Conservation (phyloP, 2,888 invertebrate genomes). For the Helicoverpa assulta region DNA sequence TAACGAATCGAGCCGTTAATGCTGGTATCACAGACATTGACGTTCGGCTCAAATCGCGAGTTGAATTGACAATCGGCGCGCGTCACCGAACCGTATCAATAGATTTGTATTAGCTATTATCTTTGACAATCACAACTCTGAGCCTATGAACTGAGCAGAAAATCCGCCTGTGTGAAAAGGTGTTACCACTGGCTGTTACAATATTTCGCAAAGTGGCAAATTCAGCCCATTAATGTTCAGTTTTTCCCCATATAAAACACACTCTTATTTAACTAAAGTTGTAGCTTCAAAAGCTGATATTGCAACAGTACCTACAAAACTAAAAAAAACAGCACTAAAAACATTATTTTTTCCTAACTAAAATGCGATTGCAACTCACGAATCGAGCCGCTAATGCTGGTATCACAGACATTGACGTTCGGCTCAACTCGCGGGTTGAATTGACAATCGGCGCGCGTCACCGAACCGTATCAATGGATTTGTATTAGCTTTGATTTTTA, state of each 20-base stretch:
- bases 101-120: constrained; percentile 1
- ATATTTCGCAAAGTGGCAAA: no score
- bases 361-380: constrained; percentile 1
- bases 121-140: background rate
- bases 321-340: no score
- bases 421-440: background rate
- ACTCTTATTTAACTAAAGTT: no score
- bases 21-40: constrained; percentile 5
- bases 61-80: constrained; percentile 6
- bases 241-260: no score
- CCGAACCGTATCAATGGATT: background rate
- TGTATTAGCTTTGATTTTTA: constrained; percentile 2
- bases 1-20: background rate
- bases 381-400: background rate
- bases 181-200: no score
- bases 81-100: background rate
- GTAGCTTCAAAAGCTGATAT: no score
- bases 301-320: no score
- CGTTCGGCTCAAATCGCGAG: background rate
- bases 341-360: background rate
- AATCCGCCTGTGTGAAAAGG: no score
- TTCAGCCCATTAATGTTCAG: no score
- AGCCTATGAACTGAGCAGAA: no score
- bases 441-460: constrained; percentile 6
- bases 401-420: constrained; percentile 6